Base-by-base conservation (phyloP, 2,888 invertebrate genomes). In the Hirtodrosophila duncani region DNA sequence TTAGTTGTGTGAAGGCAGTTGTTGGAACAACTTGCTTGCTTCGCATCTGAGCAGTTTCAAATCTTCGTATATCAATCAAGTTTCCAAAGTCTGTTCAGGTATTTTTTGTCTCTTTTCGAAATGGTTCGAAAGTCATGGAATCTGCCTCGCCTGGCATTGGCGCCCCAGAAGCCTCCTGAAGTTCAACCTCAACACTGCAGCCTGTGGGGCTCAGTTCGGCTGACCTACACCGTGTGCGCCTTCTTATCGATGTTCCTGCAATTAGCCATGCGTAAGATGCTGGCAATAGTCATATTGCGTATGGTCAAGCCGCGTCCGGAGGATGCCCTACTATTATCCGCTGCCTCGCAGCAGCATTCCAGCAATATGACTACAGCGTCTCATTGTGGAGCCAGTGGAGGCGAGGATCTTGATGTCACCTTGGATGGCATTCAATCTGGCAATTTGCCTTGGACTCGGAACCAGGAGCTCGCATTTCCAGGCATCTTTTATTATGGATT, bases 401-500 rank as follows among this genome's bases (percentile, higher is more conserved):
- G n/a, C n/a, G n/a, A n/a, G n/a, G n/a, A n/a, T n/a, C n/a, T n/a
- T n/a, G n/a, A n/a, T n/a, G n/a, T n/a, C n/a, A n/a, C n/a, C n/a
- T n/a, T n/a, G n/a, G n/a, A n/a, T n/a, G n/a, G n/a, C n/a, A n/a
- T n/a, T n/a, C n/a, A n/a, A n/a, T n/a, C 56, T 1, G 88, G 88
- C 2, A 88, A 88, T 51, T 88, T 90, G 49, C 81, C 84, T 0
- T 91, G 91, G 91, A 84, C 86, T 18, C 89, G 89, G 44, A 77
- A 83, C 3, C 83, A 86, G 9, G 88, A 89, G 67, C 88, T 90
- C 11, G 67, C 83, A 1, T 82, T 91, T 33, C 83, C 90, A 2
- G 88, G 89, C 3, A 86, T 88, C 2, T 89, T 89, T 74, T 91
- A 89, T 83, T 90, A 89, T 59, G 88, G 88, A 37, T 88, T 84